A percentile compares a stretch with the other conserved stretches of the same genome.
These are phyloP conservation scores for Beris morrisii DNA, from an alignment of 2,888 invertebrate genomes.

Conservation along the genomic window DNA sequence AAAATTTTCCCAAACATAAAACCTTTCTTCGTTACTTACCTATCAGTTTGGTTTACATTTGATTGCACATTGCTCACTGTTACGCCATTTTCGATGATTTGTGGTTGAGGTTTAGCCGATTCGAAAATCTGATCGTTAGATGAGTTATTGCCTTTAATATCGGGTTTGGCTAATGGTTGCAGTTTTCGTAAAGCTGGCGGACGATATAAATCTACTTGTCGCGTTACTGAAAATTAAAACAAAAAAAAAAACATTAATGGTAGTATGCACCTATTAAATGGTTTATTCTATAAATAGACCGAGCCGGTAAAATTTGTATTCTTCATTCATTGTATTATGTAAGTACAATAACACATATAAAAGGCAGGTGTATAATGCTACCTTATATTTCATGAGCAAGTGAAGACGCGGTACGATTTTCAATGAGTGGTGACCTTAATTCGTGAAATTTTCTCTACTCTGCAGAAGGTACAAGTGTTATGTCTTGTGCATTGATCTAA, in stretches of 20 bases:
- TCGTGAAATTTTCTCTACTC: too few species aligned
- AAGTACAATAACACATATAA: too few species aligned
- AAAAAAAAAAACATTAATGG: neutral
- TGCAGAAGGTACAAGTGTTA: too few species aligned
- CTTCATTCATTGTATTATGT: too few species aligned
- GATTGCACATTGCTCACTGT: constrained; percentile 37
- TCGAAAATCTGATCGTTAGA: constrained; percentile 29
- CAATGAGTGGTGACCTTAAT: too few species aligned
- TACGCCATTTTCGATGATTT: constrained; percentile 38
- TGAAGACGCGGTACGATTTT: too few species aligned
- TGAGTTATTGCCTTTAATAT: constrained; percentile 41
- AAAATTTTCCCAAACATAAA: too few species aligned
- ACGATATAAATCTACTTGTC: constrained; percentile 58
- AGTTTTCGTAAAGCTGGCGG: constrained; percentile 58
- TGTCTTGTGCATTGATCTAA: too few species aligned
- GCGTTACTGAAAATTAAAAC: constrained; percentile 48
- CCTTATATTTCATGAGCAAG: too few species aligned
- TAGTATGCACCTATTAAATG: neutral
- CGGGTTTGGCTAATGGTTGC: constrained; percentile 12
- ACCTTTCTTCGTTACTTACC: constrained; percentile 9
- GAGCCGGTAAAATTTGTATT: too few species aligned
- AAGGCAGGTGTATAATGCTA: too few species aligned
- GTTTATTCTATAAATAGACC: too few species aligned
- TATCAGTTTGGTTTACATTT: constrained; percentile 29
- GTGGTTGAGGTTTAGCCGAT: constrained; percentile 36